phyloP scores from a whole-genome alignment of 2,797 vertebrate genomes.

The Gallinago solitaria region DNA sequence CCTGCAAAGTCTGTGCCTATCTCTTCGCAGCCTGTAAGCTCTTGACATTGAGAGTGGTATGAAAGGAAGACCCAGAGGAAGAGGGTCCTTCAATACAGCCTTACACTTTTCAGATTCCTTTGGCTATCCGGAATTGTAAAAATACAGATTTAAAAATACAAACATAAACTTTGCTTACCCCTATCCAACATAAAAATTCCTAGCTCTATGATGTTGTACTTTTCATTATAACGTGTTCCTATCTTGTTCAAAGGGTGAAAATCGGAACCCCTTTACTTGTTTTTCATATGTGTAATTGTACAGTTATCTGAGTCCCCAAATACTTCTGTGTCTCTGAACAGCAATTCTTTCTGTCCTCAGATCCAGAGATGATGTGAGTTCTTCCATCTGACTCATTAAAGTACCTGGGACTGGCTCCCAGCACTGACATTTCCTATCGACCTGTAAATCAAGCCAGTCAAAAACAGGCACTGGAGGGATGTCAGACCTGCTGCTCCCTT shows the following conservation, averaged over 20 bases:
- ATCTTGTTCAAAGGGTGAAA: neutral
- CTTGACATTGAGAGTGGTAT: neutral
- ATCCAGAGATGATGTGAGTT: neutral
- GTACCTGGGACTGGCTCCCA: neutral
- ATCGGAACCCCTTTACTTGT: neutral
- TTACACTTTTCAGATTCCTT: neutral
- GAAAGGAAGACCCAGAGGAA: neutral
- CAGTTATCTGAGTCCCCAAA: neutral
- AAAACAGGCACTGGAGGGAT: neutral
- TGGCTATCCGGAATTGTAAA: neutral
- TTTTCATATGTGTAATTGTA: neutral
- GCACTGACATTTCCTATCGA: neutral
- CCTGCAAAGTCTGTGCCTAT: neutral
- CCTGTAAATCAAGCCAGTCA: neutral
- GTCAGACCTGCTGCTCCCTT: neutral
- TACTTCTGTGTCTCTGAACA: neutral
- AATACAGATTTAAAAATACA: neutral
- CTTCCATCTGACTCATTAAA: neutral
- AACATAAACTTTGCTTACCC: neutral
- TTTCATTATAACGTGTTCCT: neutral
- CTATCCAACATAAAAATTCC: neutral
- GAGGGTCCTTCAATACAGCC: neutral
- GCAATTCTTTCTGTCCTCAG: neutral
- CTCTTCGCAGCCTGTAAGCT: accelerated
- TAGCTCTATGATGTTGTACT: neutral